phyloP scores from a whole-genome alignment of 2,888 invertebrate genomes.

The Allophyes oxyacanthae region DNA sequence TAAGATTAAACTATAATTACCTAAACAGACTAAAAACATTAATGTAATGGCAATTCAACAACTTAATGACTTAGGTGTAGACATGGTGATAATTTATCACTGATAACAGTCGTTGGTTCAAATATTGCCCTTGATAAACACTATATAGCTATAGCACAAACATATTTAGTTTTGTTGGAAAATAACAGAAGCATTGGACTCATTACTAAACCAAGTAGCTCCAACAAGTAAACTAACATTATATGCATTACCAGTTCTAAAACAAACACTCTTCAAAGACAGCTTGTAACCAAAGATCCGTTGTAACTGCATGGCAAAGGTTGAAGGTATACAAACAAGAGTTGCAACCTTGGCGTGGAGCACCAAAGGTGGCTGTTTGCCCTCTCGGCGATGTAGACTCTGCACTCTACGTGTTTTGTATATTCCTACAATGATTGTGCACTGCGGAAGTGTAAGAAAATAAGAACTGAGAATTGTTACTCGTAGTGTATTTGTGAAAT shows the following conservation, averaged over 20 bases:
- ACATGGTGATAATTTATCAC: no score
- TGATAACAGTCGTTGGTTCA: not conserved
- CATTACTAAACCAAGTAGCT: not conserved
- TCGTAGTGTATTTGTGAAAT: conserved; percentile 15
- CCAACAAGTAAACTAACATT: not conserved
- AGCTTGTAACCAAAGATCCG: conserved; percentile 15
- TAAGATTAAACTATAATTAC: no score
- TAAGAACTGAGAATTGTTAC: conserved; percentile 45
- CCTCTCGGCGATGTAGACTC: conserved; percentile 40
- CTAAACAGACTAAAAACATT: no score
- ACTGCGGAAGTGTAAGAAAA: conserved; percentile 32
- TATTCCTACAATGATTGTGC: conserved; percentile 34
- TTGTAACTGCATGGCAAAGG: conserved; percentile 25
- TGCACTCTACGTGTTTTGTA: conserved; percentile 49
- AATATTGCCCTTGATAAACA: not conserved
- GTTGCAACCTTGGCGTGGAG: conserved; percentile 31
- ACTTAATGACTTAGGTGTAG: no score
- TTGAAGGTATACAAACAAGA: conserved; percentile 36
- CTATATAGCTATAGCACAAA: not conserved
- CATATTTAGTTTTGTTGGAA: not conserved
- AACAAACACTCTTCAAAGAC: conserved; percentile 23
- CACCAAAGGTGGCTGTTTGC: conserved; percentile 52
- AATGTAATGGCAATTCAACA: not conserved
- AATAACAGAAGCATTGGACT: not conserved
- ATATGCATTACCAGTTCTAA: conserved; percentile 24